A percentile compares a stretch with the other conserved stretches of the same genome.
phyloP scores from a whole-genome alignment of 2,888 invertebrate genomes.

The Ennomos erosarius region DNA sequence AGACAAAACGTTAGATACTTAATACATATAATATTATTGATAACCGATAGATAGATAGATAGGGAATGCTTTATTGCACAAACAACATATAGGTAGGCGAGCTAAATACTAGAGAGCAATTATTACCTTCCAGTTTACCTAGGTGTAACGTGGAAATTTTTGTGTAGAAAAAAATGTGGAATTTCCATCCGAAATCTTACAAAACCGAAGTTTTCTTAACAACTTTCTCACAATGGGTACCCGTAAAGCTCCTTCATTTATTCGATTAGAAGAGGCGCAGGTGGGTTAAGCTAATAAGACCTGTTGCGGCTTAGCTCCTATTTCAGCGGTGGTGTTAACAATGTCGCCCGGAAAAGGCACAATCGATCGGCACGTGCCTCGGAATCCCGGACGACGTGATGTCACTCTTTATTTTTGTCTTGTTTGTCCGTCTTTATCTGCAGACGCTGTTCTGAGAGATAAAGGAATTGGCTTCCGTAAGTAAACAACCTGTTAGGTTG shows the following conservation, averaged over 20 bases:
- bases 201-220: constrained; percentile 1
- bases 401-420: constrained; percentile 29
- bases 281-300: constrained; percentile 34
- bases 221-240: constrained; percentile 4
- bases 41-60: too few relatives aligned
- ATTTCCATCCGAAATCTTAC: neutral
- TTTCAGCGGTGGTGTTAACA: constrained; percentile 26
- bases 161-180: neutral
- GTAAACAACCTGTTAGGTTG: constrained; percentile 12
- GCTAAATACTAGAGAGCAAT: too few relatives aligned
- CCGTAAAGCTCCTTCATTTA: constrained; percentile 18
- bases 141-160: too few relatives aligned
- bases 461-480: constrained; percentile 17
- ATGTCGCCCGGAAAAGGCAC: constrained; percentile 29
- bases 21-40: too few relatives aligned
- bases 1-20: too few relatives aligned
- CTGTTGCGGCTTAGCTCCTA: constrained; percentile 34
- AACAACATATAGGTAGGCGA: too few relatives aligned
- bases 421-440: constrained; percentile 17
- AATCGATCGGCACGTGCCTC: constrained; percentile 37
- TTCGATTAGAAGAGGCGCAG: constrained; percentile 25
- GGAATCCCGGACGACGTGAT: constrained; percentile 28
- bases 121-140: too few relatives aligned
- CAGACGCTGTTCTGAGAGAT: constrained; percentile 15
- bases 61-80: too few relatives aligned